Conservation (phyloP, 2,888 invertebrate species). For the Gortyna flavago region DNA sequence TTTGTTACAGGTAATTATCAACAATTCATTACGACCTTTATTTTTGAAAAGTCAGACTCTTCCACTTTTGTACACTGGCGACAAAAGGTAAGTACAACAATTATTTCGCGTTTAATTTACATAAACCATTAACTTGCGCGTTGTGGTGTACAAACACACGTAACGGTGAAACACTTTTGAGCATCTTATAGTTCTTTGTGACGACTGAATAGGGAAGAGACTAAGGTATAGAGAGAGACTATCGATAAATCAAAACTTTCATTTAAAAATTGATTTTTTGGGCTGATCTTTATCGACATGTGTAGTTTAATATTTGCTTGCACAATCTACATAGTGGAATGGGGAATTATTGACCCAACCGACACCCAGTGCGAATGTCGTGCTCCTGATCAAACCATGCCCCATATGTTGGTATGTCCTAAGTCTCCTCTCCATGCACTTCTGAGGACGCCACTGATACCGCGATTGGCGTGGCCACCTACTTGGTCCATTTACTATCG, state of each 20-base stretch:
- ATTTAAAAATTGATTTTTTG: not conserved
- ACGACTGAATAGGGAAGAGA: constrained; percentile 71
- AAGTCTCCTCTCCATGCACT: no score
- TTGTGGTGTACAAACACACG: constrained; percentile 65
- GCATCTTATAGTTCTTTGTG: constrained; percentile 76
- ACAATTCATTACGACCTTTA: constrained; percentile 29
- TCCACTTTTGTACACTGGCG: constrained; percentile 6
- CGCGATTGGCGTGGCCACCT: not conserved
- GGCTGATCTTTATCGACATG: not conserved
- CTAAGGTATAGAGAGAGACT: constrained; percentile 14
- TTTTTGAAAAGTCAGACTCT: not conserved
- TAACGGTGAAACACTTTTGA: constrained; percentile 83
- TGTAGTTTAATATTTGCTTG: not conserved
- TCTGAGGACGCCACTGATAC: not conserved
- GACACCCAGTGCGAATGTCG: no score
- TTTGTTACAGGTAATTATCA: constrained; percentile 65
- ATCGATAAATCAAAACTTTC: not conserved
- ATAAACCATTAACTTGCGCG: constrained; percentile 62
- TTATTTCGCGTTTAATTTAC: constrained; percentile 60
- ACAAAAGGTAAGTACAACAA: constrained; percentile 46
- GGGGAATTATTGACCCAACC: not conserved
- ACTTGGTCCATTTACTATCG: not conserved
- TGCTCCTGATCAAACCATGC: no score
- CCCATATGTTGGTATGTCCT: no score
- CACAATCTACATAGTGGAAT: not conserved